Conservation (phyloP, 2,797 vertebrate species). For the Brachyalestes nurse region DNA sequence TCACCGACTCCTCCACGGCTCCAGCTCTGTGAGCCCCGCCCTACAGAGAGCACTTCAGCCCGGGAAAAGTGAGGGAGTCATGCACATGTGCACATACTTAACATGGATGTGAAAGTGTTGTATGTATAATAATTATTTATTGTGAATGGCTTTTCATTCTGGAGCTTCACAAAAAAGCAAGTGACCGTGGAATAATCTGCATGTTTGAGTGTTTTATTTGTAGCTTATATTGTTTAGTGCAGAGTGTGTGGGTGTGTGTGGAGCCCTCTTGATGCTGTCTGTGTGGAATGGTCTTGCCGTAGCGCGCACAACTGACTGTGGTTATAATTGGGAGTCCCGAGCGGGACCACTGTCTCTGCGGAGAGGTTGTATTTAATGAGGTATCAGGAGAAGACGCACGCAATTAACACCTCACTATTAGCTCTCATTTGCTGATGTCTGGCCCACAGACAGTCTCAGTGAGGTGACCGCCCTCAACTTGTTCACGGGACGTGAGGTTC, state of each 20-base stretch:
- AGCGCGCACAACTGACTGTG: background rate
- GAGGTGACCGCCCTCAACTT: constrained; percentile 86
- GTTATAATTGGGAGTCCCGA: constrained; percentile 68
- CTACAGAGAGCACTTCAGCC: constrained; percentile 76
- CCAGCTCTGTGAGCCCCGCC: constrained; percentile 76
- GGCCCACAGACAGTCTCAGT: constrained; percentile 84
- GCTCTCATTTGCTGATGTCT: constrained; percentile 54
- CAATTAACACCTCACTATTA: constrained; percentile 38
- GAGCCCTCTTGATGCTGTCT: background rate
- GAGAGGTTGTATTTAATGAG: constrained; percentile 55
- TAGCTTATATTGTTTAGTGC: background rate
- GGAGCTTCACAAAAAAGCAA: background rate
- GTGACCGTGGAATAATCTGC: background rate
- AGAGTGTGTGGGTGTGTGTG: background rate
- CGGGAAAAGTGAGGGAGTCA: constrained; percentile 79
- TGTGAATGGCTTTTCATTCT: background rate
- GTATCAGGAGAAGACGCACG: constrained; percentile 33
- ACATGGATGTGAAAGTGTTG: background rate
- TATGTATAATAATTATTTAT: background rate
- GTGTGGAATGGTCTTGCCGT: background rate
- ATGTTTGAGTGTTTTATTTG: background rate
- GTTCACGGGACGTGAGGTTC: constrained; percentile 87
- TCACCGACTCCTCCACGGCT: constrained; percentile 87
- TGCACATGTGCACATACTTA: background rate
- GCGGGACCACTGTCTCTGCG: constrained; percentile 34